Evolutionary conservation across 1,140 invertebrate species (phyloP), one percentile per base, ranked within the genome.

Genomic region (Zaprionus ornatus): DNA sequence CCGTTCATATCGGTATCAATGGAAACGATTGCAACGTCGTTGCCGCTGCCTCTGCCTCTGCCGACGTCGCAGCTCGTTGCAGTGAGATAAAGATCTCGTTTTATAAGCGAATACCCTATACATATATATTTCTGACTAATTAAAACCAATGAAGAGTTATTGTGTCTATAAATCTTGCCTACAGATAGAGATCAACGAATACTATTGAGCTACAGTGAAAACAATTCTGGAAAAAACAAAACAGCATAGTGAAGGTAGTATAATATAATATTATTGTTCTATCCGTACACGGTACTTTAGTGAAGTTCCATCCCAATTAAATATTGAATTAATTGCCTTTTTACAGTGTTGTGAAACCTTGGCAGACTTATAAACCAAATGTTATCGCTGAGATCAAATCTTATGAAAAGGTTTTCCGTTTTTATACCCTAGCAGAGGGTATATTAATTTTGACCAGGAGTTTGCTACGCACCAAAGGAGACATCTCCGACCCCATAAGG

Each of bases 121-220:
- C 10, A 62, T 74, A 82, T 74, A 82, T 80, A 72, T 80, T 80
- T 48, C 65, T 54, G 48, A 72, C 81, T 90, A 90, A 88, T 84
- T 88, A 79, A 88, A 85, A 69, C 72, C 85, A 88, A 77, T 90
- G 75, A 78, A 79, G 75, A 81, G 85, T 66, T 85, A 82, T 84
- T 62, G 72, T 63, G 85, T 65, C 64, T 65, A 88, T 88, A 90
- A 90, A 90, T 90, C 73, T 59, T 56, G 52, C n/a, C 21, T 25
- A 52, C 45, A 57, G 37, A 50, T 57, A 27, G 52, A 32, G 60
- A 21, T 10, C 9, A 40, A 21, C 15, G 21, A 7, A 40, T 23
- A 7, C 13, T 29, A 66, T 68, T 69, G 56, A 35, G 27, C 35
- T 77, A 35, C 48, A 67, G 62, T 66, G 10, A 4, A 59, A 59